Base-by-base conservation (phyloP, 2,888 invertebrate species). In the Miltochrista miniata region DNA sequence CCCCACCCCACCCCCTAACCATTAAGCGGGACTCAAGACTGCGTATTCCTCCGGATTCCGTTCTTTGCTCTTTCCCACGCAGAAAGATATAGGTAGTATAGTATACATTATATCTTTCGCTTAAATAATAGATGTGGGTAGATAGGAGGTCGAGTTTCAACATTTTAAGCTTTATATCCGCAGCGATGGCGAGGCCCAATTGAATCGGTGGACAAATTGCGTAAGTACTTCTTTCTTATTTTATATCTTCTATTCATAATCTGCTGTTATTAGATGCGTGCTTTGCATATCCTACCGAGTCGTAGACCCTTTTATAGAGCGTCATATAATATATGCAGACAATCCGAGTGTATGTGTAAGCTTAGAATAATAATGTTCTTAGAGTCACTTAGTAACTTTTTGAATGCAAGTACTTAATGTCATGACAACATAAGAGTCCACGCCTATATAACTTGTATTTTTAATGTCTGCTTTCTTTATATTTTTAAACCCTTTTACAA, bases 1-100 rank as follows among this genome's bases (percentile, higher is more conserved):
- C n/a, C n/a, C n/a, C n/a, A n/a, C 59, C 63, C 63, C 59, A 54
- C 47, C 51, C 54, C 54, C 61, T 53, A 48, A 60, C 51, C 49
- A 35, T 24, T n/a, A 54, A 63, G 47, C 54, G 55, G 63, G 63
- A 62, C 63, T 57, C 65, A 64, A 67, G 72, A 69, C 54, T 59
- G 61, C 65, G 61, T 69, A 73, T 69, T 68, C 71, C 70, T 73
- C 69, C 71, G 72, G 42, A 18, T 35, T 70, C 63, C 61, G 59
- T 56, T 58, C 52, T 54, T 54, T 45, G 59, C 59, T 40, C 61
- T 66, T 54, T 66, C 65, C 57, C 56, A 68, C 72, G 68, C 69
- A 71, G 68, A 56, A 71, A 45, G 50, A 63, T 58, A 64, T 65
- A 51, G 55, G 18, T n/a, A n/a, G n/a, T n/a, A n/a, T n/a, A n/a